Conservation (phyloP, 2,888 invertebrate species). For the Allacma fusca region DNA sequence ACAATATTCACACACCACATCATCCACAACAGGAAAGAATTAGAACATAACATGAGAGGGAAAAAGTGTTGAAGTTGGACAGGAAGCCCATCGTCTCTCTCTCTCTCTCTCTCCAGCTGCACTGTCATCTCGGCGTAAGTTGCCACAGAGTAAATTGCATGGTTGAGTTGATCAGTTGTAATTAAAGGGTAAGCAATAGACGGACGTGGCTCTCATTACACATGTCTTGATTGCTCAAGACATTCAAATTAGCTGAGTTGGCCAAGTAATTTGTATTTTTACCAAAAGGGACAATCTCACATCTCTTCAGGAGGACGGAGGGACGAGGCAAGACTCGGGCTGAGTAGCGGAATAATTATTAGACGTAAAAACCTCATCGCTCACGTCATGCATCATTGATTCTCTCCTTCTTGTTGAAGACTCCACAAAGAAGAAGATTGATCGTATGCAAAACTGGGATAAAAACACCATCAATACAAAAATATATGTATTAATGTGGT, state of each 20-base stretch:
- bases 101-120: not conserved
- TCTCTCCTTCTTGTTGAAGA: not conserved
- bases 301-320: too few relatives aligned
- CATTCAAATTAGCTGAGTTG: slow-evolving; percentile 2
- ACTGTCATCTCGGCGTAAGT: not conserved
- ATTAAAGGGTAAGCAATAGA: not conserved
- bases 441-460: not conserved
- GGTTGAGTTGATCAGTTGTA: not conserved
- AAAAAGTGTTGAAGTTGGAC: too few relatives aligned
- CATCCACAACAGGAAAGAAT: too few relatives aligned
- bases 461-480: too few relatives aligned
- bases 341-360: not conserved
- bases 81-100: too few relatives aligned
- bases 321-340: not conserved
- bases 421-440: not conserved
- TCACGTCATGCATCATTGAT: slow-evolving; percentile 2
- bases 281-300: not conserved
- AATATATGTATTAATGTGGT: too few relatives aligned
- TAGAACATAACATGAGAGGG: too few relatives aligned
- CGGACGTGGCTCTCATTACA: slow-evolving; percentile 25
- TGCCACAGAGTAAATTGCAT: slow-evolving; percentile 18
- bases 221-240: slow-evolving; percentile 11
- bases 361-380: not conserved
- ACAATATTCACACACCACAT: too few relatives aligned
- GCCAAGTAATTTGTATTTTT: not conserved